Conservation (phyloP, 2,888 invertebrate genomes). For the Leptinotarsa juncta region DNA sequence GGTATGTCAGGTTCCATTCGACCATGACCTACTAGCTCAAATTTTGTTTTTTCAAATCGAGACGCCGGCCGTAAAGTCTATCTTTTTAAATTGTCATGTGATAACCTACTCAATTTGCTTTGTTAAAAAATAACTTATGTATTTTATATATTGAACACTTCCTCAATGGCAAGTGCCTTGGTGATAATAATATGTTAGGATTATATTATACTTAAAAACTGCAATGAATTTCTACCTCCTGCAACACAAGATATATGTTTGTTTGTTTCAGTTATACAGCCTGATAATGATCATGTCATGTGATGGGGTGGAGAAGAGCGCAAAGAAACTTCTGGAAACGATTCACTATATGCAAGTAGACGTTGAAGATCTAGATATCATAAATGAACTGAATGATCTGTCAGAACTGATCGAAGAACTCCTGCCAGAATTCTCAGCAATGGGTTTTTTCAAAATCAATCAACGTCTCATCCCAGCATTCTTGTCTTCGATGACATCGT, state of each 20-base stretch:
- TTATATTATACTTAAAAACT: too few relatives aligned
- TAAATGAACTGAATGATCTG: neutral
- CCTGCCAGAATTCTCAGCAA: neutral
- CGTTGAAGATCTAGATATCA: neutral
- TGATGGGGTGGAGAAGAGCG: neutral
- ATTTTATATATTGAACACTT: too few relatives aligned
- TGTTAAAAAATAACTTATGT: too few relatives aligned
- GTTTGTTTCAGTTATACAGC: slow-evolving; percentile 4
- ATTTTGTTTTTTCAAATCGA: too few relatives aligned
- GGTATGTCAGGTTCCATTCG: too few relatives aligned
- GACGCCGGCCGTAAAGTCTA: too few relatives aligned
- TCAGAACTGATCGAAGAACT: neutral
- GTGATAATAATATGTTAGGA: too few relatives aligned
- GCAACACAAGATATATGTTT: neutral
- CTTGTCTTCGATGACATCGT: neutral
- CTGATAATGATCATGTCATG: slow-evolving; percentile 4
- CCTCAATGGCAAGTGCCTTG: too few relatives aligned
- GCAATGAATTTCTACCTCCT: too few relatives aligned
- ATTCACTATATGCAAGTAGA: neutral
- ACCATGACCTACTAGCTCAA: too few relatives aligned
- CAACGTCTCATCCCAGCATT: slow-evolving; percentile 4
- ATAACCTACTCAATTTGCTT: too few relatives aligned
- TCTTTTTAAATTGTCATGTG: too few relatives aligned
- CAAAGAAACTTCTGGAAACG: neutral
- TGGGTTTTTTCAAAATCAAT: slow-evolving; percentile 3